Evolutionary conservation across 2,113 vertebrate genomes (phyloP).

Genomic region (Amazona guildingii): DNA sequence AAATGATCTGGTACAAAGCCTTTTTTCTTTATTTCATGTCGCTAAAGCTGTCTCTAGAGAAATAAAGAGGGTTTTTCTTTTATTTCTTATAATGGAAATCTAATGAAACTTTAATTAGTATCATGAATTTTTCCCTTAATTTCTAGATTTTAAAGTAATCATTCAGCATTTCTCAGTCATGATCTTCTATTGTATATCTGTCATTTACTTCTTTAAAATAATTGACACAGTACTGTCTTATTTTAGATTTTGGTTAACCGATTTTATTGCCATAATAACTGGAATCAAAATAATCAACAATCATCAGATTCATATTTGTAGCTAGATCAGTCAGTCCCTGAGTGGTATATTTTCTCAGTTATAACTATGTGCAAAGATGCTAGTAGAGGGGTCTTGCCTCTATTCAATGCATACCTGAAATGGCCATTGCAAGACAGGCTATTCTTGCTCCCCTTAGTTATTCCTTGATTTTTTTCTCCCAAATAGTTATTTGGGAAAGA

Average conservation of each 20-base stretch:
- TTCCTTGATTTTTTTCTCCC: neutral
- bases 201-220: constrained; percentile 1
- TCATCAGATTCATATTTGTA: neutral
- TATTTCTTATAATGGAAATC: constrained; percentile 50
- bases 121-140: constrained; percentile 39
- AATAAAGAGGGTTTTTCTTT: constrained; percentile 43
- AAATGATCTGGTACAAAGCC: neutral
- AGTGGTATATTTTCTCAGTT: neutral
- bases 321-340: neutral
- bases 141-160: constrained; percentile 40
- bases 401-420: neutral
- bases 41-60: constrained; percentile 50
- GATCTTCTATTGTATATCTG: neutral
- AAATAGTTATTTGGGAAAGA: neutral
- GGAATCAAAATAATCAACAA: neutral
- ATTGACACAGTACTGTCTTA: neutral
- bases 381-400: neutral
- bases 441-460: neutral
- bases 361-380: neutral
- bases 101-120: constrained; percentile 66
- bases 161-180: neutral
- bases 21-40: constrained; percentile 12
- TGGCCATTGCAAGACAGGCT: neutral
- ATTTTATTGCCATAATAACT: neutral
- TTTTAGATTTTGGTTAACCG: neutral